Base-by-base conservation (phyloP, 2,113 vertebrate genomes). In the Coturnix japonica region DNA sequence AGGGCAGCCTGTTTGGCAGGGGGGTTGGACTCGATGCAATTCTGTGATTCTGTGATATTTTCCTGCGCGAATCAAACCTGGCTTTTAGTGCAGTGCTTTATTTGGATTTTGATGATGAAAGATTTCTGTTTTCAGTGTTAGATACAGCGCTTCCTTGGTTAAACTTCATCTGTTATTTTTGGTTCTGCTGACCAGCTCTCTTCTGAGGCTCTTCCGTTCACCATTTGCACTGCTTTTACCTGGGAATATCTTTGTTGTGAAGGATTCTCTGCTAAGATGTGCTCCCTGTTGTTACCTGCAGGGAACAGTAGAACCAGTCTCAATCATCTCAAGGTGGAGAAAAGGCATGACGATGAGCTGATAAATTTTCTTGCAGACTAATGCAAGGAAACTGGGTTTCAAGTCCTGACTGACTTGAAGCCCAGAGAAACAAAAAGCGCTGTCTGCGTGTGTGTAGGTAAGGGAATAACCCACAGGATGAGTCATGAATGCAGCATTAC, bases 401-500 rank as follows among this genome's bases (percentile, higher is more conserved):
- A 87, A 46, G 71, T 85, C 60, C 56, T 59, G 54, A 79, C 86
- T 46, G 43, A 21, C 31, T 46, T 28, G 59, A 66, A 88, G 66
- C 67, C 49, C 41, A 39, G 71, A 79, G 83, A 91, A 95, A 73
- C 60, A 92, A 22, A 90, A 89, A 89, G 70, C 90, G 51, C 78
- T 90, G 30, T 43, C n/a, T 91, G 1, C 78, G 8, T 85, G 54
- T 95, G 82, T 90, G 39, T 93, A 89, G 94, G 89, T 91, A 80
- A 92, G 91, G 54, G 92, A 93, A 81, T 93, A 96, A 85, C 78
- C 67, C 81, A 83, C 67, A 82, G 75, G 78, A 93, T 96, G 95
- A 96, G 89, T 96, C 95, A 95, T 53, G 60, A 94, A 79, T 67
- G 75, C 95, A 66, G 84, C 96, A 92, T 96, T 94, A 82, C 91